Evolutionary conservation across 2,888 invertebrate species (phyloP).

Genomic region (Parnassius mnemosyne): DNA sequence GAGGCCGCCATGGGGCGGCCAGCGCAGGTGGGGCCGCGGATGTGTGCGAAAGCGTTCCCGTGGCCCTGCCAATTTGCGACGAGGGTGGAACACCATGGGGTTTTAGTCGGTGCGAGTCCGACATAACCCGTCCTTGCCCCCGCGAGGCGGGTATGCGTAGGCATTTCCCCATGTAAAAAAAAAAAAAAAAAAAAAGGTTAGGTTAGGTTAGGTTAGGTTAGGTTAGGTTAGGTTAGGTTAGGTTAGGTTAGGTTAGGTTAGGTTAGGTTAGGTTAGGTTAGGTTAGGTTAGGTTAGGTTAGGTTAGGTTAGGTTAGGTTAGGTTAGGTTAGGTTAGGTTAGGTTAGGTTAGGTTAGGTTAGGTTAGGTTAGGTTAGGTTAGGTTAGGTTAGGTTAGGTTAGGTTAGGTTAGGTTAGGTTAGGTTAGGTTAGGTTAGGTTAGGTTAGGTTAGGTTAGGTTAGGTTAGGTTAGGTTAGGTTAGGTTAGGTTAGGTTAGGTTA

Average conservation of each 20-base stretch:
- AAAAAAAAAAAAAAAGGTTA: not conserved
- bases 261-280: constrained; percentile 1
- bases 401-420: constrained; percentile 1
- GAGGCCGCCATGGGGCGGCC: too few species aligned
- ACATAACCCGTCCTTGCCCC: too few species aligned
- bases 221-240: constrained; percentile 1
- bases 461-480: constrained; percentile 1
- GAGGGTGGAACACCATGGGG: too few species aligned
- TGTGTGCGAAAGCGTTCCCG: too few species aligned
- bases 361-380: constrained; percentile 1
- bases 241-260: constrained; percentile 1
- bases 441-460: constrained; percentile 1
- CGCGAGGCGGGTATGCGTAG: too few species aligned
- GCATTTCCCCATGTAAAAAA: not conserved
- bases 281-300: constrained; percentile 1
- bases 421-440: constrained; percentile 1
- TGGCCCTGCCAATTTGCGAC: too few species aligned
- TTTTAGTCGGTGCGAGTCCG: too few species aligned
- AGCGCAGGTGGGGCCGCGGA: too few species aligned
- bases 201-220: constrained; percentile 1
- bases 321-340: constrained; percentile 1
- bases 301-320: constrained; percentile 1
- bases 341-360: constrained; percentile 1
- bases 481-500: constrained; percentile 1
- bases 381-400: constrained; percentile 1